phyloP scores from a whole-genome alignment of 2,797 vertebrate species.

The Buceros bicornis region DNA sequence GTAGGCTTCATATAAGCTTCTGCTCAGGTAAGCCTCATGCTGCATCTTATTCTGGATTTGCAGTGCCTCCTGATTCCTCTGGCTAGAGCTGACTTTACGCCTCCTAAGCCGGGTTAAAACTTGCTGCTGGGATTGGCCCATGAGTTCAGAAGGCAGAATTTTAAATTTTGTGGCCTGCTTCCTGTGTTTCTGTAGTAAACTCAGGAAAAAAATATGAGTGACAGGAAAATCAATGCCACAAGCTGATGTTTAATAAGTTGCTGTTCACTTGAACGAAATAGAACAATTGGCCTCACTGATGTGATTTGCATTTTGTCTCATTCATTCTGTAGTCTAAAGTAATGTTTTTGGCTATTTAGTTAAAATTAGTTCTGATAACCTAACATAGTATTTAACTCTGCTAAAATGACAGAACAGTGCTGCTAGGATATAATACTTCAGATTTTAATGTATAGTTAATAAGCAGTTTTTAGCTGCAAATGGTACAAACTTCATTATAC shows the following conservation, averaged over 20 bases:
- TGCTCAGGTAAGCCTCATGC: background rate
- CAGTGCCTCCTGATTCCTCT: background rate
- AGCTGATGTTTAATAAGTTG: background rate
- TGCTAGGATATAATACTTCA: background rate
- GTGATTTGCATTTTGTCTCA: background rate
- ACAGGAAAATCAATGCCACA: background rate
- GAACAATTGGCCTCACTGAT: background rate
- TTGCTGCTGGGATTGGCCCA: background rate
- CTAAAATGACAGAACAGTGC: background rate
- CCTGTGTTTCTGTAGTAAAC: background rate
- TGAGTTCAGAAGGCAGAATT: background rate
- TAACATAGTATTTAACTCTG: background rate
- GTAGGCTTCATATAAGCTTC: background rate
- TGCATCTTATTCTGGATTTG: background rate
- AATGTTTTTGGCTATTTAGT: background rate
- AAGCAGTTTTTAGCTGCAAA: conserved; percentile 5
- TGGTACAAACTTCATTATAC: background rate
- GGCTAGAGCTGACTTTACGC: background rate
- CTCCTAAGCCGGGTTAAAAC: background rate
- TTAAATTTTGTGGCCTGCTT: background rate
- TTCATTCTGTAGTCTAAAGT: background rate
- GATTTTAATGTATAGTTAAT: background rate
- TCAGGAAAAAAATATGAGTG: background rate
- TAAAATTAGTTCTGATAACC: background rate
- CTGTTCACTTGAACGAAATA: background rate